Evolutionary conservation across 2,113 vertebrate species (phyloP), one percentile per base, ranked within the genome.

Genomic region (Oncorhynchus masou): DNA sequence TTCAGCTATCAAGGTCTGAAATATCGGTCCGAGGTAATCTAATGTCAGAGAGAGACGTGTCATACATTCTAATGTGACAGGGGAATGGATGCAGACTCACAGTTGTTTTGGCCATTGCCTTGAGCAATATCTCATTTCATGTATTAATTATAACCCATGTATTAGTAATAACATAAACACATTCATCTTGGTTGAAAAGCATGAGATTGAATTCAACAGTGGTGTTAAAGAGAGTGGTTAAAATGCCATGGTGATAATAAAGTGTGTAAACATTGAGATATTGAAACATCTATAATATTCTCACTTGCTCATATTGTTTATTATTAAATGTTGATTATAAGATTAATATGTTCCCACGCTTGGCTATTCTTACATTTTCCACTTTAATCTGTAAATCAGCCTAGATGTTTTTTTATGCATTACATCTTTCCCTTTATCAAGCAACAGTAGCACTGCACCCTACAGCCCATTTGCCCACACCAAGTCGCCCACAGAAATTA

Each of bases 1-100:
- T 83, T 75, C 80, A 88, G 72, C 77, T 66, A 73, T 83, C 79
- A 71, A 65, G 57, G 73, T 78, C 77, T 67, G 39, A 39, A 39
- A 48, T 16, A 16, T 45, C 75, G 9, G n/a, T 45, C 77, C 71
- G 75, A 78, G 76, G 68, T 77, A 59, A 59, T 71, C 60, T 69
- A 70, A 81, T 65, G 81, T 76, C 65, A 70, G 27, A 57, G 62
- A 74, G 75, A 34, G 81, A 82, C 54, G 45, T 79, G 78, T 19
- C 48, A 74, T 78, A 70, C 75, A 78, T 85, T 86, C 54, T 80
- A 76, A 84, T 74, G 79, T 65, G 24, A 12, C 67, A 45, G 71
- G 66, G 25, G 75, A 54, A 16, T 80, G 39, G 39, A 45, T 11
- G 9, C 68, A 48, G 19, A 20, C 20, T n/a, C 68, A 48, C 8